Evolutionary conservation across 2,888 invertebrate species (phyloP).

Genomic region (Geotrupes spiniger): DNA sequence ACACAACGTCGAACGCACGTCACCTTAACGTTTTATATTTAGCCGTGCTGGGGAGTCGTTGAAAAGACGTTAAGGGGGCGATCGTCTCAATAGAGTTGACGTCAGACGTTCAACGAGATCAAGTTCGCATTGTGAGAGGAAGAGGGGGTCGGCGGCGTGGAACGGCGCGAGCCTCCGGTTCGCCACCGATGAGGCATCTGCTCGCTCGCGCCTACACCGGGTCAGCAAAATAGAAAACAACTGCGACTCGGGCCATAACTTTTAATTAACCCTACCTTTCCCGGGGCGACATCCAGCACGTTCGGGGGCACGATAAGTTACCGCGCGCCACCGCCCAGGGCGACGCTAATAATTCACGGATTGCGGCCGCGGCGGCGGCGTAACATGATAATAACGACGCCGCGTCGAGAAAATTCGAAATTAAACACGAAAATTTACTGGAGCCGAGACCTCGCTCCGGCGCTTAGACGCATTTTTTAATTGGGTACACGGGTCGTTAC

Average conservation of each 20-base stretch:
- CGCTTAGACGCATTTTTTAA: too few relatives aligned
- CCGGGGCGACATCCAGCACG: neutral
- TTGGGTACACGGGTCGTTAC: too few relatives aligned
- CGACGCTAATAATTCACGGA: too few relatives aligned
- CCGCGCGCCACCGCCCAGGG: too few relatives aligned
- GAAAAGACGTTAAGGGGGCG: neutral
- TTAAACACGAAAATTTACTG: too few relatives aligned
- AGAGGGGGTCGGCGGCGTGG: too few relatives aligned
- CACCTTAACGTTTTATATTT: constrained; percentile 1
- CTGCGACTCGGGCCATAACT: constrained; percentile 34
- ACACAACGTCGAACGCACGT: too few relatives aligned
- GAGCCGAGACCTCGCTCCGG: too few relatives aligned
- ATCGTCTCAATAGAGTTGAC: neutral
- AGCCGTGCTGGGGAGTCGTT: neutral
- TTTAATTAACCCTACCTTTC: constrained; percentile 35
- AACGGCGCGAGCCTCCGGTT: neutral
- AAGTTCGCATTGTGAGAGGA: neutral
- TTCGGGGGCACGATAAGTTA: neutral
- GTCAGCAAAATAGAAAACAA: constrained; percentile 35
- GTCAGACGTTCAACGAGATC: neutral
- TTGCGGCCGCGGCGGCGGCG: too few relatives aligned
- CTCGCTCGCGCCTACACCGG: constrained; percentile 22
- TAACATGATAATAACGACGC: too few relatives aligned
- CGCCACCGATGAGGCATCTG: neutral
- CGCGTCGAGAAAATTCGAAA: too few relatives aligned